Evolutionary conservation across 2,113 vertebrate species (phyloP).

Genomic region (Carlito syrichta): DNA sequence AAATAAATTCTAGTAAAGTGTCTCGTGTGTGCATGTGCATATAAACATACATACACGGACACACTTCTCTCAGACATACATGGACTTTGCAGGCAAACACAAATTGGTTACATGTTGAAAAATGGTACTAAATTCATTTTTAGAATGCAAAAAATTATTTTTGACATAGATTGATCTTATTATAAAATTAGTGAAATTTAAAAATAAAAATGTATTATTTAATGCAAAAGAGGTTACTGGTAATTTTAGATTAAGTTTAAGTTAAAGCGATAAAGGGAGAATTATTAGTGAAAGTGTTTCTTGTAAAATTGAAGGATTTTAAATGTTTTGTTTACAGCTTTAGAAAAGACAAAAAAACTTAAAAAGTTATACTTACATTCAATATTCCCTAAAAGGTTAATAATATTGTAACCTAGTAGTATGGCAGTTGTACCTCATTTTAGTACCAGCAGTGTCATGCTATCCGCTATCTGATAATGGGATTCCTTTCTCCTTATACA

Average conservation of each 20-base stretch:
- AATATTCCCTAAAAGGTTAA: neutral
- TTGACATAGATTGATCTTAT: neutral
- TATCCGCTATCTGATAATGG: neutral
- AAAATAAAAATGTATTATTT: neutral
- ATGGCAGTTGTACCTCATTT: neutral
- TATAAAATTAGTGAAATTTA: neutral
- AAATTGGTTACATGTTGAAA: neutral
- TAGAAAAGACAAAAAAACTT: neutral
- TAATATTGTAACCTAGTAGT: slow-evolving; percentile 48
- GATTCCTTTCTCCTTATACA: slow-evolving; percentile 22
- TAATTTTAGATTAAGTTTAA: slow-evolving; percentile 8
- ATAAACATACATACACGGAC: neutral
- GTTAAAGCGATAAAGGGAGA: neutral
- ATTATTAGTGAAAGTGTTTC: neutral
- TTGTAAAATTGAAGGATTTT: neutral
- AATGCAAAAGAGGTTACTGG: neutral
- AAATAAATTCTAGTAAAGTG: neutral
- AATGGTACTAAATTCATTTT: neutral
- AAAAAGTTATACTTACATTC: neutral
- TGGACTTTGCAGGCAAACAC: neutral
- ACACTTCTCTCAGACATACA: neutral
- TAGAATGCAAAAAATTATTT: neutral
- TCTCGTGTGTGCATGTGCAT: neutral
- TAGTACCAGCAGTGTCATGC: slow-evolving; percentile 33
- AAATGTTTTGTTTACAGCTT: neutral